These are phyloP conservation scores for Mythimna lalbum DNA, from an alignment of 2,888 invertebrate species.

Conservation along the genomic window DNA sequence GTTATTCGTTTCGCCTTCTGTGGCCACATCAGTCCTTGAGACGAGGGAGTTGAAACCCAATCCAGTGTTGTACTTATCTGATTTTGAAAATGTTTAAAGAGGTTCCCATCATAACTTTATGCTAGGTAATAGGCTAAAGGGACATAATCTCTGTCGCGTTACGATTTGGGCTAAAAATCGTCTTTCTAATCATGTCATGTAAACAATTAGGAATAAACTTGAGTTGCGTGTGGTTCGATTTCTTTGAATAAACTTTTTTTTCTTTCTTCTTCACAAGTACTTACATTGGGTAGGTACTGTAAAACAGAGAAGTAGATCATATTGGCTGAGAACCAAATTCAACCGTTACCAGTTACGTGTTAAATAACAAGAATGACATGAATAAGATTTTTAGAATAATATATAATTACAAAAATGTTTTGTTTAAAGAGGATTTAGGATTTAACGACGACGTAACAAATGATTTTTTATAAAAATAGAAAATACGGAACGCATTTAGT, in stretches of 20 bases:
- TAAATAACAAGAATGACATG: not conserved
- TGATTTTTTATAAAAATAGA: slow-evolving; percentile 57
- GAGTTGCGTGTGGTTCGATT: not conserved
- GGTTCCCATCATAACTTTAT: too few species aligned
- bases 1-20: not conserved
- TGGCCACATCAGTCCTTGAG: not conserved
- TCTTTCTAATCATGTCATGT: not conserved
- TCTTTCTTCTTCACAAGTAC: not conserved
- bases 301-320: not conserved
- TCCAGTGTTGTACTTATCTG: too few species aligned
- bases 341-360: not conserved
- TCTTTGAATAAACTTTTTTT: slow-evolving; percentile 3
- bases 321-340: slow-evolving; percentile 10
- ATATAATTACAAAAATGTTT: slow-evolving; percentile 32
- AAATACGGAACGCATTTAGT: slow-evolving; percentile 51
- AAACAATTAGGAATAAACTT: not conserved
- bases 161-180: not conserved
- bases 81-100: too few species aligned
- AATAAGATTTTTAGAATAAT: slow-evolving; percentile 39
- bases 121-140: not conserved
- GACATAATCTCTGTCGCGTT: not conserved
- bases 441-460: slow-evolving; percentile 48
- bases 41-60: too few species aligned
- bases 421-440: slow-evolving; percentile 50
- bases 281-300: not conserved